Base-by-base conservation (phyloP, 2,113 vertebrate species). In the Phaethornis superciliosus region DNA sequence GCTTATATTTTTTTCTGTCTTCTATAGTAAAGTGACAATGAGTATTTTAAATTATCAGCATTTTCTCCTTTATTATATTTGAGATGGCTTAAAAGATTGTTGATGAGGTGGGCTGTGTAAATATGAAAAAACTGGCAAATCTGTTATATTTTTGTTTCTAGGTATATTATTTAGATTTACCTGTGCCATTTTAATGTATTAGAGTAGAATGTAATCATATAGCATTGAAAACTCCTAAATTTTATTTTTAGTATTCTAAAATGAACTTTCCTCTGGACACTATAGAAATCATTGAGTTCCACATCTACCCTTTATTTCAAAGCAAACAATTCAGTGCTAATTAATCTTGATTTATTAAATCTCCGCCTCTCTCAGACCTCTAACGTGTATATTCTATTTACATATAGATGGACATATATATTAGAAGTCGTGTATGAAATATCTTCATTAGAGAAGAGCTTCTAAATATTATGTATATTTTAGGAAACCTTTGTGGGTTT, bases 281-380 rank as follows among this genome's bases (percentile, higher is more conserved):
- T 79, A n/a, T 22, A 69, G 44, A 79, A 79, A 23, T 59, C 37
- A 14, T 35, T 40, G 32, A 33, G 16, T 67, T 89, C 51, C 42
- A 0, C 62, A 32, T 76, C 16, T 78, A 40, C 60, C 70, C 65
- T 93, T 93, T n/a, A 84, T 86, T 93, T 96, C 58, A 81, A 91
- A 82, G 63, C 24, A 71, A 55, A 20, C 10, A 42, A 76, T 89
- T 89, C 40, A 54, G 12, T 42, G 20, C 32, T 15, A 62, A 33
- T 85, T 84, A 62, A 60, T 86, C 27, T 68, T 82, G 76, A 85
- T 47, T 60, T 81, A 46, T 32, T 84, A 81, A 82, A 72, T 81
- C 26, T 65, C 7, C 32, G 54, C 81, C 62, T 76, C 17, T 90
- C 71, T 30, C 19, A 44, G 12, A 51, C 12, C 33, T 88, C 15